Evolutionary conservation across 2,888 invertebrate genomes (phyloP), one percentile per base, ranked within the genome.

Genomic region (Drosophila austrosaltans): DNA sequence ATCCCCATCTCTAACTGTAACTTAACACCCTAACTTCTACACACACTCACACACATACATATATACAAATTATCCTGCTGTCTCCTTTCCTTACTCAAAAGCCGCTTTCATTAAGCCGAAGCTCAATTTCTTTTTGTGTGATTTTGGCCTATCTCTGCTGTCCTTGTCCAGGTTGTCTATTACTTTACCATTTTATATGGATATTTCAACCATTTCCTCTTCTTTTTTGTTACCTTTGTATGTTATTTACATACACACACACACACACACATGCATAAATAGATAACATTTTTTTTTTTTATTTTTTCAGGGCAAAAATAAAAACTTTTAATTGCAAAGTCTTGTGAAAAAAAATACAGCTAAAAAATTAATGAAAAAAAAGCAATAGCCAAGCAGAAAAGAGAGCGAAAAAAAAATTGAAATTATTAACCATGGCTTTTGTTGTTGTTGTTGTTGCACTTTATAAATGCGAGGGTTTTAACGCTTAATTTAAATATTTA

Each of bases 281-380:
- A 53, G 10, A 48, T 16, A 53, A 1, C 2, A 48, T 0, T 22
- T 44, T 44, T 44, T 44, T 44, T 16, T 16, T 30, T 2, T 30
- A 6, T n/a, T 5, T 7, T n/a, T 5, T 48, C 22, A 48, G 25
- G 3, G 48, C 22, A 30, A 42, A 44, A 57, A 64, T 8, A 22
- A 66, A 72, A 79, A 78, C 70, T 81, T 79, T 79, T 79, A 79
- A 79, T 79, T 79, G 79, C 81, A 79, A 79, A 79, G 69, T 73
- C 78, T 64, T 30, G 69, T 32, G 44, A 56, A 32, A 12, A 54
- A 58, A 36, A 30, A 32, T 16, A 20, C 63, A n/a, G 1, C 60
- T 62, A 32, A 32, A 62, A 56, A 56, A 36, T 56, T 56, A 56
- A 56, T 56, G 44, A 48, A 56, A 36, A 54, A 36, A 57, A 36